Conservation (phyloP, 2,888 invertebrate genomes). For the Tenthredo mesomela region DNA sequence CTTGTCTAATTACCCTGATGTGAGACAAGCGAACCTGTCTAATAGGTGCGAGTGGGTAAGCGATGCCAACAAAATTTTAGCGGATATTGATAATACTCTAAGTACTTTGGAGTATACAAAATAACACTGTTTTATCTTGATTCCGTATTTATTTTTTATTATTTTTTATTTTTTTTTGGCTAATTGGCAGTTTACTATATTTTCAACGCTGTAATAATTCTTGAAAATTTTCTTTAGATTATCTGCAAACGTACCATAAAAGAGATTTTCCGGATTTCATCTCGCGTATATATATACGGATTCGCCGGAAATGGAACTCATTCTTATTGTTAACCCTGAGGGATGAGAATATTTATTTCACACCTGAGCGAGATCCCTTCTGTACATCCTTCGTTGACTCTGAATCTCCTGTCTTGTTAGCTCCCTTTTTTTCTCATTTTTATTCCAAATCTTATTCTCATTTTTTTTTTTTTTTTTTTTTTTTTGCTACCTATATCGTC, state of each 20-base stretch:
- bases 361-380: constrained; percentile 46
- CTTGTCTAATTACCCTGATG: constrained; percentile 72
- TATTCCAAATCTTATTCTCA: not conserved
- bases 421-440: constrained; percentile 2
- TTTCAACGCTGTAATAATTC: not conserved
- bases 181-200: not conserved
- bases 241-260: not conserved
- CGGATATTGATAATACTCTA: not conserved
- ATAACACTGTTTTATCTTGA: too few species aligned
- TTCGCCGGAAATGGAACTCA: constrained; percentile 10
- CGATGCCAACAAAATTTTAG: not conserved
- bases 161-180: not conserved
- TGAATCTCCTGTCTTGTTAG: constrained; percentile 17
- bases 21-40: constrained; percentile 21
- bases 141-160: too few species aligned
- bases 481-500: not conserved
- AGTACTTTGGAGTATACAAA: too few species aligned
- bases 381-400: not conserved
- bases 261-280: not conserved
- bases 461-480: not conserved
- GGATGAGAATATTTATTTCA: constrained; percentile 47
- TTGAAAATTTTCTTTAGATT: not conserved
- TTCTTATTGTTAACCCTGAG: constrained; percentile 5
- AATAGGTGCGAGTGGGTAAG: not conserved
- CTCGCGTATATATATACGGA: not conserved